These are phyloP conservation scores for Psilopsiagon aymara DNA, from an alignment of 2,113 vertebrate genomes.

Conservation along the genomic window DNA sequence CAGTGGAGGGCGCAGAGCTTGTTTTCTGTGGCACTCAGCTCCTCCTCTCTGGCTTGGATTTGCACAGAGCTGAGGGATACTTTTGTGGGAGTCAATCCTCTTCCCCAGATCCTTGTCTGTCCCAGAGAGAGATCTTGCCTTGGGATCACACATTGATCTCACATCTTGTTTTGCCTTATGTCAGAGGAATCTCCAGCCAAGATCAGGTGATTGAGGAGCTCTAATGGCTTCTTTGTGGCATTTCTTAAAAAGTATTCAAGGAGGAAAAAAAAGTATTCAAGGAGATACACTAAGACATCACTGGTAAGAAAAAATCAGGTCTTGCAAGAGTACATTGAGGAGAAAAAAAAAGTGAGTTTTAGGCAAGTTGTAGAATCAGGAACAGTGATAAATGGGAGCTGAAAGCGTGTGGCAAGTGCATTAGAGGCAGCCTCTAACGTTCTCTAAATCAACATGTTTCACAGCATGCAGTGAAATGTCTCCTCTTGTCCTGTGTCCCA, in stretches of 20 bases:
- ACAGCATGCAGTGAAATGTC: not conserved
- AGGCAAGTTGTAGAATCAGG: not conserved
- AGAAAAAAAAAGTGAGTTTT: not conserved
- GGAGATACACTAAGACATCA: not conserved
- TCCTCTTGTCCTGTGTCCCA: not conserved
- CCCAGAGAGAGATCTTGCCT: not conserved
- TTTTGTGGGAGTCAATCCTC: not conserved
- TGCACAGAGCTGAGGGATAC: not conserved
- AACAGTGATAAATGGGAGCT: not conserved
- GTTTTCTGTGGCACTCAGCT: not conserved
- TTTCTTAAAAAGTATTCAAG: not conserved
- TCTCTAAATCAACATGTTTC: not conserved
- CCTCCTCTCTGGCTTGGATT: not conserved
- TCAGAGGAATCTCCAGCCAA: not conserved
- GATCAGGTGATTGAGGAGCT: not conserved
- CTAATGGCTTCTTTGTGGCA: not conserved
- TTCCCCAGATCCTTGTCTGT: not conserved
- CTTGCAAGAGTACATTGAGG: not conserved
- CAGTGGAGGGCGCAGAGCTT: not conserved
- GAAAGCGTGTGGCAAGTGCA: not conserved
- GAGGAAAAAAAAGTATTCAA: not conserved
- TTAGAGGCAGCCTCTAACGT: not conserved
- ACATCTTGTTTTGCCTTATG: not conserved
- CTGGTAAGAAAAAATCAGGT: not conserved
- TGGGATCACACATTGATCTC: accelerated